phyloP scores from a whole-genome alignment of 1,140 invertebrate species.

The Propsilocerus akamusi region DNA sequence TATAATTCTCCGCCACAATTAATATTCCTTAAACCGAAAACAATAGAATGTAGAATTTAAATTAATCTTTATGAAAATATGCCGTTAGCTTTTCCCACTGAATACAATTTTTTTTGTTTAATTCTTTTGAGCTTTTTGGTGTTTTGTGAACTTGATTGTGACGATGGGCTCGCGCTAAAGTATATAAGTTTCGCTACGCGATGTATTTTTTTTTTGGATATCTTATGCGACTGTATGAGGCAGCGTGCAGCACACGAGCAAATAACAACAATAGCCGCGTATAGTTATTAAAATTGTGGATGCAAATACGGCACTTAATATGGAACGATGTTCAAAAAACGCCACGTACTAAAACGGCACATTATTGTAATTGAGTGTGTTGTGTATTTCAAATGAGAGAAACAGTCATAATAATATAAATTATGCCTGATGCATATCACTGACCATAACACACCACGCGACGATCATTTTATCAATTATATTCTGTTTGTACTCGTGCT shows the following conservation, averaged over 20 bases:
- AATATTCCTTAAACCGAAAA: conserved; percentile 3
- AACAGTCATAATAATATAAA: not conserved
- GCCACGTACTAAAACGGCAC: not conserved
- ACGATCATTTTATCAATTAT: not conserved
- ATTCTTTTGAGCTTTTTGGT: no score
- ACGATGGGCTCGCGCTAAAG: no score
- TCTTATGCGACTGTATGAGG: no score
- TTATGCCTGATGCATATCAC: conserved; percentile 1
- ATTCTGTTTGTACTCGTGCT: not conserved
- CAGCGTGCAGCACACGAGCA: no score
- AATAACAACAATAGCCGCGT: no score
- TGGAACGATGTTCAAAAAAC: no score
- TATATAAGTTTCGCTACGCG: no score
- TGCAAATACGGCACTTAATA: no score
- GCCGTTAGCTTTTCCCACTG: conserved; percentile 1
- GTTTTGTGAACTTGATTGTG: no score
- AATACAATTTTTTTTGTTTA: no score
- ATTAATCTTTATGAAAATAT: conserved; percentile 4
- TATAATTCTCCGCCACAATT: not conserved
- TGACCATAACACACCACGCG: conserved; percentile 1
- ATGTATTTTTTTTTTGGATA: no score
- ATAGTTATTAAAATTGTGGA: no score
- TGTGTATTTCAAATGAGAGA: not conserved
- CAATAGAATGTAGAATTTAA: conserved; percentile 4
- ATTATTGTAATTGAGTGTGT: not conserved